A percentile compares a stretch with the other conserved stretches of the same genome.
Evolutionary conservation across 1,140 invertebrate genomes (phyloP).

Genomic region (Asobara japonica): DNA sequence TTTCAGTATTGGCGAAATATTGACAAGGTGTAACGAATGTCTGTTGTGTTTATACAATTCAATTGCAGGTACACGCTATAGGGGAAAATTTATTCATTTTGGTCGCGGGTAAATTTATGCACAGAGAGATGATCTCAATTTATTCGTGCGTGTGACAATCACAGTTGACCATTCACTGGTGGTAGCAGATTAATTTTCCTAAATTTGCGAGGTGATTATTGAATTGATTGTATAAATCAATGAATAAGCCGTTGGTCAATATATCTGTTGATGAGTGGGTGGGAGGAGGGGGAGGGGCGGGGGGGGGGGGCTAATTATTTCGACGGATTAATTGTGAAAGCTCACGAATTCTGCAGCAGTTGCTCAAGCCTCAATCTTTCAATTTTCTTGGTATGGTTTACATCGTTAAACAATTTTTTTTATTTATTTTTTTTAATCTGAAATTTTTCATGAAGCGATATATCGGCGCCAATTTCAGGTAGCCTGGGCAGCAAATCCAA

Average conservation of each 20-base stretch:
- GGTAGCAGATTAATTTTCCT: constrained; percentile 13
- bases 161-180: constrained; percentile 49
- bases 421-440: too few relatives aligned
- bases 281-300: too few relatives aligned
- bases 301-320: too few relatives aligned
- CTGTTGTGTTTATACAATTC: neutral
- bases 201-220: neutral
- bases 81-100: neutral
- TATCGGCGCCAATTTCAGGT: too few relatives aligned
- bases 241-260: constrained; percentile 6
- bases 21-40: neutral
- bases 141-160: constrained; percentile 28
- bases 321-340: neutral
- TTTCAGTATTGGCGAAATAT: neutral
- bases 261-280: neutral
- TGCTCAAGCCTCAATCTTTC: constrained; percentile 56
- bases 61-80: neutral
- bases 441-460: too few relatives aligned
- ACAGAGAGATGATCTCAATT: neutral
- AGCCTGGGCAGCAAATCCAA: too few relatives aligned
- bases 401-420: too few relatives aligned
- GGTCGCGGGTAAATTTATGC: neutral
- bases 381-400: constrained; percentile 31
- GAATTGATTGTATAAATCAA: neutral
- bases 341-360: constrained; percentile 50